A percentile compares a stretch with the other conserved stretches of the same genome.
These are phyloP conservation scores for Netelia virgata DNA, from an alignment of 2,888 invertebrate species.

Conservation along the genomic window DNA sequence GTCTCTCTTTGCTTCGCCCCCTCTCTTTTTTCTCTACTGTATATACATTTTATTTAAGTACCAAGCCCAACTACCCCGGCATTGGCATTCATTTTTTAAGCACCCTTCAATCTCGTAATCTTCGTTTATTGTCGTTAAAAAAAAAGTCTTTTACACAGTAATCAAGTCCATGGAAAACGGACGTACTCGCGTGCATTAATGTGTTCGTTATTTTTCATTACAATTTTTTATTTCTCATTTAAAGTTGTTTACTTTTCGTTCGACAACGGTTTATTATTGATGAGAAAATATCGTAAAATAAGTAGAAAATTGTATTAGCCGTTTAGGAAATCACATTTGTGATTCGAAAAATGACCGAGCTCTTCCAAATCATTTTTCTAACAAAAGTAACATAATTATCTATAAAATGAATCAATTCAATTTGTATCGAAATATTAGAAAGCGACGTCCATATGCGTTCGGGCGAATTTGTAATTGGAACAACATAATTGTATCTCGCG, in stretches of 20 bases:
- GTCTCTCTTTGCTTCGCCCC: conserved; percentile 36
- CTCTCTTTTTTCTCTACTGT: conserved; percentile 13
- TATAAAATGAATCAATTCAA: background rate
- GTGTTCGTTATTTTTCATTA: background rate
- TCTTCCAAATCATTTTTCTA: background rate
- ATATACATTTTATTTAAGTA: conserved; percentile 20
- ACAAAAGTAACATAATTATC: background rate
- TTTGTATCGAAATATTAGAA: background rate
- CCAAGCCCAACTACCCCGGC: conserved; percentile 14
- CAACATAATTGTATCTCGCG: too few species aligned
- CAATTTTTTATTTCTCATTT: background rate
- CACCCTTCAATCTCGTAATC: conserved; percentile 3
- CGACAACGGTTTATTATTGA: too few species aligned
- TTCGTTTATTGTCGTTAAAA: conserved; percentile 33
- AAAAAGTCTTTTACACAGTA: conserved; percentile 22
- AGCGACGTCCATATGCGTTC: background rate
- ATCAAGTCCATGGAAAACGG: conserved; percentile 12
- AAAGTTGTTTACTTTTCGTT: background rate
- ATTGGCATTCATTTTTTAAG: conserved; percentile 24
- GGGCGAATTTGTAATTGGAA: background rate
- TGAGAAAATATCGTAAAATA: too few species aligned
- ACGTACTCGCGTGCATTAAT: background rate
- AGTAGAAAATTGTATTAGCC: too few species aligned
- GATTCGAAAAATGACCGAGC: background rate
- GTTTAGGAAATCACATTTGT: background rate